Base-by-base conservation (phyloP, 2,797 vertebrate genomes). In the Crocodylus rhombifer region DNA sequence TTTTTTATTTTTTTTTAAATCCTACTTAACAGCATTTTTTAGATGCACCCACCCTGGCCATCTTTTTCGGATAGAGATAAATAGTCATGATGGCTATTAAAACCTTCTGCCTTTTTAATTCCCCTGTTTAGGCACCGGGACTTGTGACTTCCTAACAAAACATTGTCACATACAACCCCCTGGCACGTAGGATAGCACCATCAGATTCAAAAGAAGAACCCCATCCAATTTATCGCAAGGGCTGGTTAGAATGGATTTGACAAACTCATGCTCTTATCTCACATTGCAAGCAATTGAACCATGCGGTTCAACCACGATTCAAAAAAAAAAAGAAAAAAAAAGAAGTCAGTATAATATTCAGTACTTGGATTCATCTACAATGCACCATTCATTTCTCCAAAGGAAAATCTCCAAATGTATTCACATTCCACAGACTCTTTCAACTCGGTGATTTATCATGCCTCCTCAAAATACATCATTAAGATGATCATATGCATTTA, bases 1-100 rank as follows among this genome's bases (percentile, higher is more conserved):
- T 36, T 36, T 5, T 36, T 36, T 36, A 5, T 5, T 36, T 87
- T 87, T 86, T 91, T 95, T 97, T 96, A 96, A 96, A 96, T 95
- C 82, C 96, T 96, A 95, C 96, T 96, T 96, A 96, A 95, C 93
- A 93, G 88, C 90, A 88, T 81, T 96, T 97, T 95, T 94, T 94
- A 95, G 93, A 93, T 91, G 92, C 94, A 92, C 87, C 79, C 94
- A 93, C 94, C 95, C 89, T 96, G 95, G 90, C 94, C 95, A 95
- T 95, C 95, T 97, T 96, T 93, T 81, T 94, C 84, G 95, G 93
- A 96, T 96, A 90, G 76, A 93, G 95, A 0, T 13, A 80, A 95
- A 92, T 96, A 92, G 95, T 96, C 95, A 89, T 85, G 91, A 93
- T 82, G 92, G 94, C 90, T 89, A 92, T 90, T 96, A 97, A 96